Evolutionary conservation across 2,113 vertebrate species (phyloP).

Genomic region (Poecilia latipinna): DNA sequence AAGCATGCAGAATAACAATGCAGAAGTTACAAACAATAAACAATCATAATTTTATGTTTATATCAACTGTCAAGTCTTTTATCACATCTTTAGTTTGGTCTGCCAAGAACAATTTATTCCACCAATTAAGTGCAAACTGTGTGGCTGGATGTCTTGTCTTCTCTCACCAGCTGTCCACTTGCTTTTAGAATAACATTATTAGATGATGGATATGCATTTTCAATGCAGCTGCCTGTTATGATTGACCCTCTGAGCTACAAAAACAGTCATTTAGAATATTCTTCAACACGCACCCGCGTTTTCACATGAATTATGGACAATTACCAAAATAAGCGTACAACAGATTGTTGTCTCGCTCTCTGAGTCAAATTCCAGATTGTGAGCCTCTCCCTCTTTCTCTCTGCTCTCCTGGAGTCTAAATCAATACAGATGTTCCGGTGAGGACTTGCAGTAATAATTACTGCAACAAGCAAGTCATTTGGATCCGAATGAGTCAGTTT

Average conservation of each 20-base stretch:
- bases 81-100: conserved; percentile 45
- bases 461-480: conserved; percentile 81
- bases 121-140: conserved; percentile 47
- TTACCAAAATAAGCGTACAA: conserved; percentile 78
- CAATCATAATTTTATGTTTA: conserved; percentile 29
- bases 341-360: conserved; percentile 77
- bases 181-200: conserved; percentile 57
- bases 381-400: conserved; percentile 63
- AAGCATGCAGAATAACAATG: conserved; percentile 3
- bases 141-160: conserved; percentile 44
- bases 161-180: conserved; percentile 64
- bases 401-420: conserved; percentile 69
- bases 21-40: neutral
- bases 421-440: conserved; percentile 82
- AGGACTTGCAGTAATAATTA: conserved; percentile 79
- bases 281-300: conserved; percentile 53
- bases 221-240: conserved; percentile 45
- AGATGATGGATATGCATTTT: conserved; percentile 58
- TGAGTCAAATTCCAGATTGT: conserved; percentile 77
- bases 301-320: conserved; percentile 76
- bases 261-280: conserved; percentile 65
- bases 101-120: conserved; percentile 44
- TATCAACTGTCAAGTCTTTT: conserved; percentile 42
- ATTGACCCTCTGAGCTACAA: conserved; percentile 54
- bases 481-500: conserved; percentile 76